Base-by-base conservation (phyloP, 2,888 invertebrate species). In the Amblyjoppa fuscipennis region DNA sequence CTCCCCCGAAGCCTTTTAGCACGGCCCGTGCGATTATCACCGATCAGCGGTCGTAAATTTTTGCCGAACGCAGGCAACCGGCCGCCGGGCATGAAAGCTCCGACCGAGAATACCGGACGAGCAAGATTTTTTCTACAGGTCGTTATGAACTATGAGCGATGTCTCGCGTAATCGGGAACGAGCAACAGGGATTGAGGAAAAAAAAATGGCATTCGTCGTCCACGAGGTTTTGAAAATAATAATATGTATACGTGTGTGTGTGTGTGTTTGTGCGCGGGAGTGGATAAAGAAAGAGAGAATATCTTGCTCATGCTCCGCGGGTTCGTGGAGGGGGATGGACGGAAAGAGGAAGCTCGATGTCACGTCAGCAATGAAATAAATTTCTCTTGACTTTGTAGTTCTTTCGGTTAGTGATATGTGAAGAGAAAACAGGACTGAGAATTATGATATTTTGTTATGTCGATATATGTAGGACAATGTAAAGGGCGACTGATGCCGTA, bases 11-110 rank as follows among this genome's bases (percentile, higher is more conserved):
- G 80, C 73, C 61, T 83, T 85, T 80, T 59, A 80, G 56, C 76
- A 70, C 76, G 61, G 45, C 28, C 68, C 77, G 56, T 41, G 76
- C 83, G 79, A 85, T 85, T 85, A 85, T 85, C 85, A 69, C 75
- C 88, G 87, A 85, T 87, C 85, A 86, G 82, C 74, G 38, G 61
- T 87, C 88, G 74, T 85, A 83, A 85, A 85, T 85, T 85, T 74
- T n/a, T 41, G n/a, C 28, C 28, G 74, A 16, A 70, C 51, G 51
- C 31, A 16, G 45, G 20, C 28, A 20, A 34, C 49, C 71, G 49
- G 11, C 75, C 64, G 11, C 51, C 45, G 61, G 31, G 53, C 51
- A 56, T 49, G 74, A 64, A 53, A 59, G 45, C 59, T 66, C 64
- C n/a, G 7, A 41, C 56, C 61, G 53, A 64, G 45, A 81, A 59